Percentiles rank a stretch among this genome's conserved stretches.
phyloP scores from a whole-genome alignment of 1,140 invertebrate species.

The Rhagoletis zephyria region DNA sequence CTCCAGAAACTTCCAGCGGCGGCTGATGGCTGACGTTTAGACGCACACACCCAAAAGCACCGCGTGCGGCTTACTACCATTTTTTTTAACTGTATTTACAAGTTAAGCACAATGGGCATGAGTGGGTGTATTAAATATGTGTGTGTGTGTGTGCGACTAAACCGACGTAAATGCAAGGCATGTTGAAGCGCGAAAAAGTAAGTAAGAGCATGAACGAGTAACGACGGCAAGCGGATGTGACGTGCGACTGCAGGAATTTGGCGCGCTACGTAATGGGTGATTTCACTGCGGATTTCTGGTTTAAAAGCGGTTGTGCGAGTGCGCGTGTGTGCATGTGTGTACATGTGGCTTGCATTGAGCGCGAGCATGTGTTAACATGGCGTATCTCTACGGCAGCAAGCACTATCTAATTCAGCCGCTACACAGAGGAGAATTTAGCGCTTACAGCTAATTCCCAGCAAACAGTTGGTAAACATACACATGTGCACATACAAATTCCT shows the following conservation, averaged over 20 bases:
- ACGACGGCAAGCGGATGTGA: slow-evolving; percentile 1
- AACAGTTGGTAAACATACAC: background rate
- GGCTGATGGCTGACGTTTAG: slow-evolving; percentile 7
- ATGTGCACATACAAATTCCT: background rate
- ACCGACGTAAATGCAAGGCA: slow-evolving; percentile 9
- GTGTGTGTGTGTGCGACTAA: background rate
- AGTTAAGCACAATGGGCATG: background rate
- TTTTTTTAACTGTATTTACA: background rate
- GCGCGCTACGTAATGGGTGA: background rate
- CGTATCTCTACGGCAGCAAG: slow-evolving; percentile 22
- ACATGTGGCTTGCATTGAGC: background rate
- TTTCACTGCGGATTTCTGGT: background rate
- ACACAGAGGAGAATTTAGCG: slow-evolving; percentile 23
- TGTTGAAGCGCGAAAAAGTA: slow-evolving; percentile 34
- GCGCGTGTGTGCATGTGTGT: slow-evolving; percentile 28
- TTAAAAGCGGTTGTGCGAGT: background rate
- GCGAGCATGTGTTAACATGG: slow-evolving; percentile 34
- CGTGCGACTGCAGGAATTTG: slow-evolving; percentile 27
- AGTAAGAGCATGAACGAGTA: slow-evolving; percentile 22
- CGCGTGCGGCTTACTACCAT: background rate
- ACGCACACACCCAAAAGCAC: background rate
- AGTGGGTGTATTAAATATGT: background rate
- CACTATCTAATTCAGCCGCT: slow-evolving; percentile 18
- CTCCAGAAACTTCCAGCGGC: slow-evolving; percentile 39
- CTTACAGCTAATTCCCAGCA: slow-evolving; percentile 35